Evolutionary conservation across 2,888 invertebrate species (phyloP), one percentile per base, ranked within the genome.

Genomic region (Quadriops clusia): DNA sequence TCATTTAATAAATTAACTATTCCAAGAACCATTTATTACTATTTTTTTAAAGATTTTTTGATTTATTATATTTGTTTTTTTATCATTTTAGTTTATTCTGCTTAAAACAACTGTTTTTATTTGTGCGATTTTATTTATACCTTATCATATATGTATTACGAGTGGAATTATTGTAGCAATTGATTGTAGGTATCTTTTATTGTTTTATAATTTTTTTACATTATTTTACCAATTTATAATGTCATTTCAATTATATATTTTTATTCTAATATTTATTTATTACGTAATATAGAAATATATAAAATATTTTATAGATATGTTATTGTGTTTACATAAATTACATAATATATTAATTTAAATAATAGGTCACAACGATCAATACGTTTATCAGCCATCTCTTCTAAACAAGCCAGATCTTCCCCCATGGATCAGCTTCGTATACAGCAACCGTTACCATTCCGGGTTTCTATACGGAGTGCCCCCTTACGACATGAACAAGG

Each of bases 391-490:
- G 40, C 75, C 84, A 0, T 77, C 85, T 1, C 54, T 89, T 33
- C 56, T 73, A 28, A 74, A 78, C 40, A 76, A 80, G 40, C 89
- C 90, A 0, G 89, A 90, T 58, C 63, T 90, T 22, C 90, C 90
- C 1, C 65, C 74, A 3, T 90, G 90, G 90, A 74, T 90, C 40
- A 73, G 80, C 30, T 89, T 85, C 52, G 74, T 79, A 37, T 86
- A 83, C 54, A 86, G 85, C 45, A 68, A 74, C n/a, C 66, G 74
- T 36, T 77, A 82, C 46, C 76, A 77, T 44, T 72, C 74, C 1
- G 89, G 87, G 0, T 87, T 80, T 53, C 66, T 90, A 11, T 90
- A 84, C 48, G 90, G 90, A 1, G 85, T 85, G 1, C 81, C 86
- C 2, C 84, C 87, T 0, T n/a, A n/a, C n/a, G 65, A 69, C 29